These are phyloP conservation scores for Asarcornis scutulata DNA, from an alignment of 2,113 vertebrate genomes.

Conservation along the genomic window DNA sequence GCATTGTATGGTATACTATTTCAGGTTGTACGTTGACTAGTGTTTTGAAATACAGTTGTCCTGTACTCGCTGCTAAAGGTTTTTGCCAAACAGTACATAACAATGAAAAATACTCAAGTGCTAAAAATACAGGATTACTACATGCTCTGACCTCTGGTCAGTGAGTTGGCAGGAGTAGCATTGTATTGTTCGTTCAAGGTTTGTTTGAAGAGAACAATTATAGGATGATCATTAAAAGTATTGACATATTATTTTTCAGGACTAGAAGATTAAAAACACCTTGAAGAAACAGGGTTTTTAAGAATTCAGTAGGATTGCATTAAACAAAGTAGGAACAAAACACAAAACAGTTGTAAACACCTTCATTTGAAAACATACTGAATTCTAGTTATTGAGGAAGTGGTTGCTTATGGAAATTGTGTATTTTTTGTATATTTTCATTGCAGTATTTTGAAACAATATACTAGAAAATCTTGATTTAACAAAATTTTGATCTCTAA, in stretches of 20 bases:
- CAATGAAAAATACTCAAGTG: constrained; percentile 35
- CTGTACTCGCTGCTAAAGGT: background rate
- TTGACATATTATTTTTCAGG: constrained; percentile 23
- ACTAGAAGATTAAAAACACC: constrained; percentile 8
- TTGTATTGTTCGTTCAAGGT: constrained; percentile 64
- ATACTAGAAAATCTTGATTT: background rate
- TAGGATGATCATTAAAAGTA: constrained; percentile 68
- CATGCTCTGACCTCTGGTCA: constrained; percentile 52
- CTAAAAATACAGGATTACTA: constrained; percentile 65
- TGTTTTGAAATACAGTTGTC: constrained; percentile 2
- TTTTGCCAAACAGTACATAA: background rate
- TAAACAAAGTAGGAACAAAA: background rate
- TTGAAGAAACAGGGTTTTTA: background rate
- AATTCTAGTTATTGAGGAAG: background rate
- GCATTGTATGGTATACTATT: background rate
- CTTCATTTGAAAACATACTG: background rate
- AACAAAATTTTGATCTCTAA: background rate
- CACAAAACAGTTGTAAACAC: background rate
- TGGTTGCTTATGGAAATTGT: background rate
- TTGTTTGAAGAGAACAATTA: constrained; percentile 65
- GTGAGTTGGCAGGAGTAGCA: constrained; percentile 30
- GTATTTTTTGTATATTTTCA: background rate
- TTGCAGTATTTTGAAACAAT: background rate
- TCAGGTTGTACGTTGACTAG: background rate
- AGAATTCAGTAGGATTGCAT: background rate